A percentile compares a stretch with the other conserved stretches of the same genome.
phyloP scores from a whole-genome alignment of 2,797 vertebrate genomes.

The Paedocypris micromegethes region DNA sequence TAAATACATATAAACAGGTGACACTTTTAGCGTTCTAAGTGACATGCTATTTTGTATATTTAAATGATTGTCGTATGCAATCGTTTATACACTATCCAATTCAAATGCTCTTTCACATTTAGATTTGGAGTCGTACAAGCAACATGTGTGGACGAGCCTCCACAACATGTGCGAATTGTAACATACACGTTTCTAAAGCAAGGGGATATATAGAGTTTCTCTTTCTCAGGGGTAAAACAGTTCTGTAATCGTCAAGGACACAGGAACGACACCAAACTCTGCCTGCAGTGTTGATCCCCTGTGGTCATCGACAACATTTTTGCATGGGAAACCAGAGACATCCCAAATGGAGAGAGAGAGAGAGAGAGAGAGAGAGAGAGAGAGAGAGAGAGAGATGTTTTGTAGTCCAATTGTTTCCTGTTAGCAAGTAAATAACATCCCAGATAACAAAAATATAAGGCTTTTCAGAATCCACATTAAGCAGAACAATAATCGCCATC shows the following conservation, averaged over 20 bases:
- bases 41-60: no score
- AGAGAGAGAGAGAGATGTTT: neutral
- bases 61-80: no score
- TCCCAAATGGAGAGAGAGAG: slow-evolving; percentile 10
- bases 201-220: neutral
- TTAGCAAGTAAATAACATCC: slow-evolving; percentile 24
- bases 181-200: no score
- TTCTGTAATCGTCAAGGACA: slow-evolving; percentile 64
- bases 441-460: slow-evolving; percentile 16
- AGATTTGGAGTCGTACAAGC: no score
- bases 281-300: slow-evolving; percentile 22
- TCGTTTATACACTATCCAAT: no score
- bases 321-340: slow-evolving; percentile 37
- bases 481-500: slow-evolving; percentile 5
- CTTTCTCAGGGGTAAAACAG: slow-evolving; percentile 39
- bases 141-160: no score
- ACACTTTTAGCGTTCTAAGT: no score
- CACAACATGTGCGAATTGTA: no score
- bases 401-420: slow-evolving; percentile 13
- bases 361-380: neutral
- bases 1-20: no score
- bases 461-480: slow-evolving; percentile 48
- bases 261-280: slow-evolving; percentile 60
- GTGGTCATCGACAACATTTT: slow-evolving; percentile 40
- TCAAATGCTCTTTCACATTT: no score